A percentile compares a stretch with the other conserved stretches of the same genome.
phyloP scores from a whole-genome alignment of 1,140 invertebrate species.

The Drosophila nigrodunni region DNA sequence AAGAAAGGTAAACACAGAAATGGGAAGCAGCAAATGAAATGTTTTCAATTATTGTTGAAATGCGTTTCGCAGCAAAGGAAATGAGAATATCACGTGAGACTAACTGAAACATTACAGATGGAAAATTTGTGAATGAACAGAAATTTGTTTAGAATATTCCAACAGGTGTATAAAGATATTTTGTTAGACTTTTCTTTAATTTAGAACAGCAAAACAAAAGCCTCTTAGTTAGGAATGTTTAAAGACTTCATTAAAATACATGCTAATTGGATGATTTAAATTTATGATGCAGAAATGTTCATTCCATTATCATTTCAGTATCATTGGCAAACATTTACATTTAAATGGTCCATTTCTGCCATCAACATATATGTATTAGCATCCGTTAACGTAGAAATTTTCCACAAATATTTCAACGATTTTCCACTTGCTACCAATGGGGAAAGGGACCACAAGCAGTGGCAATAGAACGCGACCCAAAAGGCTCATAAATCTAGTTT shows the following conservation, averaged over 20 bases:
- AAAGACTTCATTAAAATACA: background rate
- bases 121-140: slow-evolving; percentile 22
- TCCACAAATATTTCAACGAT: slow-evolving; percentile 56
- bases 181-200: too few species aligned
- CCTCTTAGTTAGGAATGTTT: too few species aligned
- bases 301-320: background rate
- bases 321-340: slow-evolving; percentile 9
- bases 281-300: background rate
- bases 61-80: slow-evolving; percentile 40
- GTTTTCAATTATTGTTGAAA: slow-evolving; percentile 35
- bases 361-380: slow-evolving; percentile 11
- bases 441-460: slow-evolving; percentile 6
- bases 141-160: background rate
- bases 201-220: too few species aligned
- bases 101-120: slow-evolving; percentile 15
- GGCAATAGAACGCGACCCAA: slow-evolving; percentile 21
- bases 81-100: slow-evolving; percentile 43
- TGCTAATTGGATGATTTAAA: slow-evolving; percentile 2
- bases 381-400: slow-evolving; percentile 32
- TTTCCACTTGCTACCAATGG: slow-evolving; percentile 21
- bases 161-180: too few species aligned
- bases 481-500: slow-evolving; percentile 60
- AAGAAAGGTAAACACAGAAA: slow-evolving; percentile 30
- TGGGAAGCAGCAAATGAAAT: slow-evolving; percentile 27
- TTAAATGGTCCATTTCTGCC: background rate